Evolutionary conservation across 2,888 invertebrate species (phyloP), one percentile per base, ranked within the genome.

Genomic region (Temnothorax rugatulus): DNA sequence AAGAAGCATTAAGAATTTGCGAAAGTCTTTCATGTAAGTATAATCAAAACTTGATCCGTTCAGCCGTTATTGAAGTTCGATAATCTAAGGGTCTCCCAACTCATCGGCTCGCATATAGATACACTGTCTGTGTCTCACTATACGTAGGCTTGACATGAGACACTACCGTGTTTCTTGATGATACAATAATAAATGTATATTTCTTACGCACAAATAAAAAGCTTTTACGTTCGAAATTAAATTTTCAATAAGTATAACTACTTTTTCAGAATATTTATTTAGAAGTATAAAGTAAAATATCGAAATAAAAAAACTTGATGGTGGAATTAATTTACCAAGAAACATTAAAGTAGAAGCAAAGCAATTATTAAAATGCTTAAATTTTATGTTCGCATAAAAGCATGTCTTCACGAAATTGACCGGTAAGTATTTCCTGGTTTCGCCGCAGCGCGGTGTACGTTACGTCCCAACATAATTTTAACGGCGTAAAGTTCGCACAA

Each of bases 401-500:
- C 15, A 41, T 61, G 54, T 77, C 54, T 29, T 69, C n/a, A n/a
- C 41, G 4, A 77, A 68, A 54, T 69, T 54, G 54, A 68, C 54
- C 13, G 5, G 13, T 77, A 77, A 3, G 13, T 77, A 77, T 44
- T 77, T 25, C 25, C 41, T 25, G 21, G 68, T 82, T 52, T n/a
- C 73, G 34, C 47, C 15, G 50, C 64, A 74, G 41, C 34, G 38
- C 69, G 34, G 69, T 66, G 69, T 54, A 69, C 81, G 75, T 63
- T 71, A 84, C 71, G 79, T 83, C 73, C 69, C 64, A 54, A 82
- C 73, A 83, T 88, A 88, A 89, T 90, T 89, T 83, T 82, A 52
- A 68, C 74, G 71, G 47, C 21, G 69, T 84, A 87, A 90, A 92
- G 86, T 92, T 91, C 71, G 81, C 82, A 88, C 90, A 89, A 92